Conservation (phyloP, 1,140 invertebrate genomes). For the Lepidurus apus region DNA sequence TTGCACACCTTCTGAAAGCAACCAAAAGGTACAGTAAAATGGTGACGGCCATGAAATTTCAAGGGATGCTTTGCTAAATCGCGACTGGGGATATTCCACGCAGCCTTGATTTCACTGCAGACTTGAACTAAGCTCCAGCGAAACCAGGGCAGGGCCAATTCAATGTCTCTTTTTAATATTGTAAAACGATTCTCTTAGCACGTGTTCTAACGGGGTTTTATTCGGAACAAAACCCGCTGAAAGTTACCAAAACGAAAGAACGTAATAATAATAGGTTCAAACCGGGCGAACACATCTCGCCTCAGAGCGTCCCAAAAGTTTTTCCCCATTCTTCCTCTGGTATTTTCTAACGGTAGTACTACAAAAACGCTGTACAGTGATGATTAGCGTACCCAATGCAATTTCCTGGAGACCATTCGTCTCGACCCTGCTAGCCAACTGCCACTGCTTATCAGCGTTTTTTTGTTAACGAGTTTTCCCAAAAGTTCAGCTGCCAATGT, state of each 20-base stretch:
- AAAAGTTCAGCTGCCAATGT: background rate
- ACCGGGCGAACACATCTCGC: no score
- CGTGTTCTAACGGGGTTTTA: background rate
- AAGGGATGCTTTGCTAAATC: background rate
- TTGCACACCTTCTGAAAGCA: no score
- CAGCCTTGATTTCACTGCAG: background rate
- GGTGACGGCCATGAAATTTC: no score
- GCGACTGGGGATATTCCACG: background rate
- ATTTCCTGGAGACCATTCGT: background rate
- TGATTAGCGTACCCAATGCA: background rate
- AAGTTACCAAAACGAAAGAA: background rate
- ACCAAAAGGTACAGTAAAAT: no score
- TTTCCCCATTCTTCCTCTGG: no score
- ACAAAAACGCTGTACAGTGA: background rate
- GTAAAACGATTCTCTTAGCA: background rate
- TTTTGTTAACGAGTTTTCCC: background rate
- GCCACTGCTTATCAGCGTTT: background rate
- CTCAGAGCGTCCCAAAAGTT: no score
- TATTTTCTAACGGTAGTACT: no score
- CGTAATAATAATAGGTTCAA: no score
- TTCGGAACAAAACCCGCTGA: background rate
- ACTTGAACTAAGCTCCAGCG: background rate
- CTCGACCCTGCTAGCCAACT: background rate
- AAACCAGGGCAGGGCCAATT: slow-evolving; percentile 6
- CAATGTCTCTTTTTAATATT: background rate